Evolutionary conservation across 37 sponge, comb jelly and placozoan species (phyloP), one percentile per base, ranked within the genome.

Genomic region (Spongilla lacustris): DNA sequence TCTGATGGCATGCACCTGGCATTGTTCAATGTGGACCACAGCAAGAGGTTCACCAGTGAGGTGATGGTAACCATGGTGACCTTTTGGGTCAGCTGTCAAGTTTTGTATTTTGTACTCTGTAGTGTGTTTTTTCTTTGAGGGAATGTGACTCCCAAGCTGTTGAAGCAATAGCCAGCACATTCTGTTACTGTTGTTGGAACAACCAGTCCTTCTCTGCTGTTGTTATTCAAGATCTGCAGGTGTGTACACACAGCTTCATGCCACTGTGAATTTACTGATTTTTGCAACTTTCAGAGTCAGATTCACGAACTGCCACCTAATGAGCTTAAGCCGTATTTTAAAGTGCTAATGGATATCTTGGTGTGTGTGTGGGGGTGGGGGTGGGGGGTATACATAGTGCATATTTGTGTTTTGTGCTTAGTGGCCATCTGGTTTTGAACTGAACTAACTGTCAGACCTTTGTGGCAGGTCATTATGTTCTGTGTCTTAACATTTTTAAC

Each of bases 171-270:
- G 86, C 83, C 13, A 24, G 19, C 67, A 85, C 78, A 25, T 80
- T 94, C 75, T 91, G 91, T 73, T 91, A 88, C 89, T 91, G 92
- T 37, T 85, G 89, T 41, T 94, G 88, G 84, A 83, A 89, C 81
- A 91, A 88, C 79, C 88, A 94, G 74, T 81, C 89, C 36, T 85
- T 83, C 83, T 94, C 95, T 36, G 92, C 95, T 75, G 76, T 86
- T 46, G 69, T 81, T 27, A 34, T 94, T 32, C 92, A 88, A 30
- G 89, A 94, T 33, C 85, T 94, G 6, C 86, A 91, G 84, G 89
- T 88, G 29, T 76, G 37, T 27, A 34, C 22, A 58, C 66, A 21
- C 50, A 33, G n/a, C n/a, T n/a, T n/a, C n/a, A n/a, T n/a, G n/a
- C n/a, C 50, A 76, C 38, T 30, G 5, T 76, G 25, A 38, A 8